These are phyloP conservation scores for Salarias fasciatus DNA, from an alignment of 2,797 vertebrate species.

Conservation along the genomic window DNA sequence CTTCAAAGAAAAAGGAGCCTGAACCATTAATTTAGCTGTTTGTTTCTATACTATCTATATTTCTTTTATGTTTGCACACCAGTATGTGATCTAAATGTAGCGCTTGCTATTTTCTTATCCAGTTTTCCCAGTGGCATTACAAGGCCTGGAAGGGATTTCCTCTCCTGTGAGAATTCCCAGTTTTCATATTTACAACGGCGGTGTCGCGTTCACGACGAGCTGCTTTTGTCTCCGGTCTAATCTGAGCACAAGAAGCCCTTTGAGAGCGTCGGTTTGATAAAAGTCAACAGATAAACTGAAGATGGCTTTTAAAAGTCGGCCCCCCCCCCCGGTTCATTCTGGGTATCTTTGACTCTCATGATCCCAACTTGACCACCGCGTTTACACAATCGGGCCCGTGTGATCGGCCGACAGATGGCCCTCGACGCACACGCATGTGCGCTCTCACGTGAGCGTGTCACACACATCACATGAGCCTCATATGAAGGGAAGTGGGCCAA, in stretches of 20 bases:
- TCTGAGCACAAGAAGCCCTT: constrained; percentile 16
- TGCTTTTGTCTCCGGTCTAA: constrained; percentile 38
- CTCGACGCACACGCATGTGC: constrained; percentile 18
- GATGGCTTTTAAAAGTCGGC: constrained; percentile 5
- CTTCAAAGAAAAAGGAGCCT: no score
- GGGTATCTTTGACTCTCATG: neutral
- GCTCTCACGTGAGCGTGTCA: constrained; percentile 8
- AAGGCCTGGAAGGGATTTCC: constrained; percentile 19
- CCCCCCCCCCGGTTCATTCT: no score
- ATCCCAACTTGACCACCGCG: constrained; percentile 29
- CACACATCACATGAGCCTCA: constrained; percentile 61
- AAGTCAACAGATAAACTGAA: constrained; percentile 39
- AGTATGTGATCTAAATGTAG: constrained; percentile 8
- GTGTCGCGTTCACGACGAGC: neutral
- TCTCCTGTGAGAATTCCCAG: constrained; percentile 9
- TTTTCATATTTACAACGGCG: constrained; percentile 12
- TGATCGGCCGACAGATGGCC: constrained; percentile 67
- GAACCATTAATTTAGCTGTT: no score
- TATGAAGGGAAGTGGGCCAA: constrained; percentile 49
- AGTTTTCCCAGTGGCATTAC: constrained; percentile 18
- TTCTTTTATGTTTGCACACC: neutral
- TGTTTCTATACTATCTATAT: no score
- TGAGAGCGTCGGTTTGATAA: constrained; percentile 29
- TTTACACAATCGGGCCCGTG: constrained; percentile 50
- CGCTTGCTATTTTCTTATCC: constrained; percentile 9